These are phyloP conservation scores for Corella eumyota DNA, from an alignment of 23 tunicate genomes.

Conservation along the genomic window DNA sequence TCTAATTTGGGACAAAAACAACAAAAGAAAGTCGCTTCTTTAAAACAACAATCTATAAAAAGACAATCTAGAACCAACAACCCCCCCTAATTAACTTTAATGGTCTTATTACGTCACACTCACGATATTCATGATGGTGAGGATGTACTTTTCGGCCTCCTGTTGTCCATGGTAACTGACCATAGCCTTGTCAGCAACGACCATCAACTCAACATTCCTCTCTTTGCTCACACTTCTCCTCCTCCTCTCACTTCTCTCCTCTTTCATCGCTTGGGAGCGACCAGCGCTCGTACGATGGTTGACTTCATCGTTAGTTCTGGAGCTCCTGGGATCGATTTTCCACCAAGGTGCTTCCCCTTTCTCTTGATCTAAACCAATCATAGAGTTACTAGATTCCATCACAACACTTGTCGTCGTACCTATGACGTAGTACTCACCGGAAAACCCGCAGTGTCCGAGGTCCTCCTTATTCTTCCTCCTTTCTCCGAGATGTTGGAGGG, in stretches of 20 bases:
- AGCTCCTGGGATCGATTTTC: slow-evolving; percentile 38
- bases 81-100: not conserved
- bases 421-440: slow-evolving; percentile 18
- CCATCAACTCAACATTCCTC: slow-evolving; percentile 83
- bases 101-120: slow-evolving; percentile 9
- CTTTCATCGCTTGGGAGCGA: slow-evolving; percentile 19
- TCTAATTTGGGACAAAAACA: too few species aligned
- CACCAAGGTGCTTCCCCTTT: slow-evolving; percentile 71
- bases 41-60: not conserved
- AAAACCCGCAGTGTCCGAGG: slow-evolving; percentile 55
- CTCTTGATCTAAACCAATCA: slow-evolving; percentile 30
- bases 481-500: slow-evolving; percentile 27
- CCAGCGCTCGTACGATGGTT: slow-evolving; percentile 59
- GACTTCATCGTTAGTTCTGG: not conserved
- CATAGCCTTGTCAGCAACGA: slow-evolving; percentile 92
- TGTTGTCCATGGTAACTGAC: slow-evolving; percentile 79
- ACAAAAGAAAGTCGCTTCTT: not conserved
- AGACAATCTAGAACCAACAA: not conserved
- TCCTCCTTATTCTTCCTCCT: slow-evolving; percentile 58
- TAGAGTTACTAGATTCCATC: not conserved
- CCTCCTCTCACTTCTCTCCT: slow-evolving; percentile 11
- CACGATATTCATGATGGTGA: slow-evolving; percentile 98
- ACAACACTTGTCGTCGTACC: not conserved
- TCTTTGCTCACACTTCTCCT: slow-evolving; percentile 64
- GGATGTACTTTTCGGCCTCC: slow-evolving; percentile 84